Conservation (phyloP, 2,888 invertebrate species). For the Drosophila prolongata region DNA sequence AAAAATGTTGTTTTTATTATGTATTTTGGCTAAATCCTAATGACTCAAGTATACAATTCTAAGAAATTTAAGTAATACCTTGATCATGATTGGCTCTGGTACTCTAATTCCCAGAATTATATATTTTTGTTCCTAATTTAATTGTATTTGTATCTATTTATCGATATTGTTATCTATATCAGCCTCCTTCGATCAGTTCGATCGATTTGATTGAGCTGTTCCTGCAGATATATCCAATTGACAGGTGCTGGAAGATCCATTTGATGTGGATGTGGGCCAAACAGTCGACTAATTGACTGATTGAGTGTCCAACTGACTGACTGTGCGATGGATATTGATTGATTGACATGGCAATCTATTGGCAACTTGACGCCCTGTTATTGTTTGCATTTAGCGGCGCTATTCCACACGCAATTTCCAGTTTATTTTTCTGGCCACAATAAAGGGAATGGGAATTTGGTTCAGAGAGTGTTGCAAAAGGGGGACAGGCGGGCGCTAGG, state of each 20-base stretch:
- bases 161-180: neutral
- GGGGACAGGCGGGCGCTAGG: neutral
- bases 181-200: constrained; percentile 1
- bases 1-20: too few species aligned
- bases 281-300: constrained; percentile 44
- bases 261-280: constrained; percentile 29
- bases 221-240: constrained; percentile 18
- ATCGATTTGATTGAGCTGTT: constrained; percentile 13
- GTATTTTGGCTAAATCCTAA: too few species aligned
- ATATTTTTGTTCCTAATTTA: too few species aligned
- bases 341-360: constrained; percentile 42
- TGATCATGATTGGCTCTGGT: too few species aligned
- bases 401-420: constrained; percentile 17
- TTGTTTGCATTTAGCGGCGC: constrained; percentile 37
- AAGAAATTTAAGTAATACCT: too few species aligned
- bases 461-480: constrained; percentile 3
- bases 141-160: too few species aligned
- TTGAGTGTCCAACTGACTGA: constrained; percentile 24
- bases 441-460: constrained; percentile 7
- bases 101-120: too few species aligned
- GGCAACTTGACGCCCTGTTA: constrained; percentile 61
- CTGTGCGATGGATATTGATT: constrained; percentile 31
- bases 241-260: constrained; percentile 37
- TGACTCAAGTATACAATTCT: too few species aligned
- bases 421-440: constrained; percentile 19